Conservation (phyloP, 2,113 vertebrate species). For the Myiozetetes cayanensis region DNA sequence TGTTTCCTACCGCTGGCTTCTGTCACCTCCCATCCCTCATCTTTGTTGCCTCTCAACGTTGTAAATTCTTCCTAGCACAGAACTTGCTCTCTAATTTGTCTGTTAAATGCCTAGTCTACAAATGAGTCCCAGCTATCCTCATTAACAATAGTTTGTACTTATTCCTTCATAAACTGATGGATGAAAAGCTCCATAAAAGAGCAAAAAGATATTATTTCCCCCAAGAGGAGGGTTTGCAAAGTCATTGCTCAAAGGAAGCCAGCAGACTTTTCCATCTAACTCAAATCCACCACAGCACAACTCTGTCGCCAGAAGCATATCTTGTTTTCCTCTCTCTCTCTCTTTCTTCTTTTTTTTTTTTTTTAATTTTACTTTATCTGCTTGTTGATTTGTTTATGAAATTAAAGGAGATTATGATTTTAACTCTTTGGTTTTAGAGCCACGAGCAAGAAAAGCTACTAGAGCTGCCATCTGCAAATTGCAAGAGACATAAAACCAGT, state of each 20-base stretch:
- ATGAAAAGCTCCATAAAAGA: constrained; percentile 43
- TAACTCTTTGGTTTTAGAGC: constrained; percentile 46
- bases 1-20: background rate
- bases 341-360: background rate
- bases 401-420: constrained; percentile 38
- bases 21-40: constrained; percentile 36
- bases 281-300: constrained; percentile 10
- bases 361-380: constrained; percentile 32
- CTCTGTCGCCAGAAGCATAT: background rate
- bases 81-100: constrained; percentile 37
- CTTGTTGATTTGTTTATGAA: constrained; percentile 33
- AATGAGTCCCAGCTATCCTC: constrained; percentile 37
- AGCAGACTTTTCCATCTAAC: constrained; percentile 22
- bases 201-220: background rate
- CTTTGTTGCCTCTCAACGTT: background rate
- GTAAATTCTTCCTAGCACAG: constrained; percentile 15
- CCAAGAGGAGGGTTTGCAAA: constrained; percentile 38
- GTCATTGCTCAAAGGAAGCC: constrained; percentile 40
- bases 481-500: constrained; percentile 15
- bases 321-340: background rate
- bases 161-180: constrained; percentile 44
- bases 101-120: constrained; percentile 38
- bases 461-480: constrained; percentile 30
- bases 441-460: background rate
- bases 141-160: constrained; percentile 46